Conservation (phyloP, 2,797 vertebrate species). For the Emydoidea blandingii region DNA sequence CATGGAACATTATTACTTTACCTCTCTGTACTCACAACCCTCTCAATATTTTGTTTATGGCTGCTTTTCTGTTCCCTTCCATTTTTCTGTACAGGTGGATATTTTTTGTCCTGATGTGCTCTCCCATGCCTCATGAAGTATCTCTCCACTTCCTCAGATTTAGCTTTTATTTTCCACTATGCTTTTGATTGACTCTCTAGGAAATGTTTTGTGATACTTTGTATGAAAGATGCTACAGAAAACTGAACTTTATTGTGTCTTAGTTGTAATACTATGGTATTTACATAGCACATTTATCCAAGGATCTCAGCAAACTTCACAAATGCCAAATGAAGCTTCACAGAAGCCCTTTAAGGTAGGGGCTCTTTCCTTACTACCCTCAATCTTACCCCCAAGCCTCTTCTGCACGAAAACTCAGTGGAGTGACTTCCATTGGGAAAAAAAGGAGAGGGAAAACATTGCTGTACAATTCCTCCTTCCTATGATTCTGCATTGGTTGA, state of each 20-base stretch:
- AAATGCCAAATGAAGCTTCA: neutral
- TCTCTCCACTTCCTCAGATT: neutral
- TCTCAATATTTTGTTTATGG: neutral
- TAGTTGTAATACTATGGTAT: neutral
- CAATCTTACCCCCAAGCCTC: neutral
- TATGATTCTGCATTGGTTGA: neutral
- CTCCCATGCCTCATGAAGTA: neutral
- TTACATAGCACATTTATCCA: neutral
- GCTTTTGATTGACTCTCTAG: neutral
- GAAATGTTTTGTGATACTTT: neutral
- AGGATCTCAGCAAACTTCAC: neutral
- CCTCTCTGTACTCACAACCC: neutral
- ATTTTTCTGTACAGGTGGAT: neutral
- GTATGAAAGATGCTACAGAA: neutral
- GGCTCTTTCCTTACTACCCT: neutral
- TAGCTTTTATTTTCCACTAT: neutral
- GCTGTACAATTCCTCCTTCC: neutral
- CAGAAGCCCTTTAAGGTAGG: neutral
- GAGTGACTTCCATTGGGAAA: neutral
- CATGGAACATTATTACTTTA: neutral
- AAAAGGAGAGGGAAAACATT: neutral
- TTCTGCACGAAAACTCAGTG: neutral
- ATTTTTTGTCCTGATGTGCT: neutral
- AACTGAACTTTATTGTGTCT: neutral
- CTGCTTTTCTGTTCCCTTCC: neutral